A percentile compares a stretch with the other conserved stretches of the same genome.
Conservation (phyloP, 1,140 invertebrate species). For the Protaetia brevitarsis region DNA sequence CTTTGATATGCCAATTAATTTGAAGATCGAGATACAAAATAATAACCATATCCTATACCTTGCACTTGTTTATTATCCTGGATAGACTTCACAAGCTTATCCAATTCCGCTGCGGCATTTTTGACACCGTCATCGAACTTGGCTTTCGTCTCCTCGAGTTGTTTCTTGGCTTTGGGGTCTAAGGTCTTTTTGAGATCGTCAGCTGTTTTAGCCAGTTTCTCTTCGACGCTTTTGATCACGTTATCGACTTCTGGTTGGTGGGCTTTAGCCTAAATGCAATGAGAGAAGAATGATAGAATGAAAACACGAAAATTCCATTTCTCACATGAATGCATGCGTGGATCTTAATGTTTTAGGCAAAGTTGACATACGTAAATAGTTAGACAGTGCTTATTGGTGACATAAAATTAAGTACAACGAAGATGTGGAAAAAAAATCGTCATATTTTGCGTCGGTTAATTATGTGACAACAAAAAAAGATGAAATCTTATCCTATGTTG, state of each 20-base stretch:
- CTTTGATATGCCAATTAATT: background rate
- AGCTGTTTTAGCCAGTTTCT: slow-evolving; percentile 32
- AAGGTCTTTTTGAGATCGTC: slow-evolving; percentile 31
- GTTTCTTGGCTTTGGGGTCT: slow-evolving; percentile 34
- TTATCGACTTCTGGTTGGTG: slow-evolving; percentile 39
- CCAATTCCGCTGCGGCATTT: slow-evolving; percentile 34
- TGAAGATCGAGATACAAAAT: background rate
- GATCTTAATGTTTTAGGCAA: background rate
- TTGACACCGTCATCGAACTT: slow-evolving; percentile 39
- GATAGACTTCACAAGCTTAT: slow-evolving; percentile 36
- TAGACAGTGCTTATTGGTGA: no score
- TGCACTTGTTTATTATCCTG: slow-evolving; percentile 38
- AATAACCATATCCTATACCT: slow-evolving; percentile 17
- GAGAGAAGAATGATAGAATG: slow-evolving; percentile 24
- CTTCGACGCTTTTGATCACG: slow-evolving; percentile 34
- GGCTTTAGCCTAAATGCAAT: slow-evolving; percentile 29
- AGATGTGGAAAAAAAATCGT: no score
- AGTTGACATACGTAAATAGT: no score
- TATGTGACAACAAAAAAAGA: no score
- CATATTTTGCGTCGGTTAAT: no score
- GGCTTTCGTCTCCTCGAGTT: slow-evolving; percentile 37
- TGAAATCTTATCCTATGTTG: no score
- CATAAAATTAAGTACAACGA: no score
- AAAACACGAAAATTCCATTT: background rate
- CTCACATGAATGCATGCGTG: background rate